Evolutionary conservation across 1,140 invertebrate species (phyloP), one percentile per base, ranked within the genome.

Genomic region (Tachypleus tridentatus): DNA sequence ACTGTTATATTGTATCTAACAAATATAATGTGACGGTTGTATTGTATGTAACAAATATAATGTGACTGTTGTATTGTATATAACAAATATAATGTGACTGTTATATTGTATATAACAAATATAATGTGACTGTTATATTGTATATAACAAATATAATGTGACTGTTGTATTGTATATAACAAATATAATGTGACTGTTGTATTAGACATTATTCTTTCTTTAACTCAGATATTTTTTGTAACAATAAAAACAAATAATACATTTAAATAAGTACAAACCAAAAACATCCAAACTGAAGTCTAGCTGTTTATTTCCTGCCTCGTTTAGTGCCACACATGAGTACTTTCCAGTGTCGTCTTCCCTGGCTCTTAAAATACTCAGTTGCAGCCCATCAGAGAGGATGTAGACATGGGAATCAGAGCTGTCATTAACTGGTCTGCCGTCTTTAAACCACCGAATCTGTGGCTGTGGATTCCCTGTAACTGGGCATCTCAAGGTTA

Each of bases 361-460:
- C 66, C 86, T 82, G 0, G 89, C 85, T 77, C 93, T 89, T 51
- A 91, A 82, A 58, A 97, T 88, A 57, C 60, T 61, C 51, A 67
- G 51, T 58, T 61, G 63, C 47, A 56, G 59, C 5, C 66, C 66
- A 58, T 64, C 63, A 59, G 87, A 81, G 57, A 95, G 74, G 50
- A 64, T 58, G 52, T 58, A 67, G 29, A 67, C 49, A 67, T 67
- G 63, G 49, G 8, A 10, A 47, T 64, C 63, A n/a, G 60, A 56
- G 57, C 50, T 49, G 6, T 53, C 49, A n/a, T 64, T 53, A 48
- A 64, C 58, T 50, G 89, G 88, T 72, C 88, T 82, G 4, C 89
- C 90, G 74, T 97, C 93, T 70, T 93, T 89, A 76, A 91, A 93
- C 93, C 93, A 97, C 78, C 95, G 92, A 29, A 97, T 90, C 73